Evolutionary conservation across 2,113 vertebrate genomes (phyloP).

Genomic region (Cynocephalus volans): DNA sequence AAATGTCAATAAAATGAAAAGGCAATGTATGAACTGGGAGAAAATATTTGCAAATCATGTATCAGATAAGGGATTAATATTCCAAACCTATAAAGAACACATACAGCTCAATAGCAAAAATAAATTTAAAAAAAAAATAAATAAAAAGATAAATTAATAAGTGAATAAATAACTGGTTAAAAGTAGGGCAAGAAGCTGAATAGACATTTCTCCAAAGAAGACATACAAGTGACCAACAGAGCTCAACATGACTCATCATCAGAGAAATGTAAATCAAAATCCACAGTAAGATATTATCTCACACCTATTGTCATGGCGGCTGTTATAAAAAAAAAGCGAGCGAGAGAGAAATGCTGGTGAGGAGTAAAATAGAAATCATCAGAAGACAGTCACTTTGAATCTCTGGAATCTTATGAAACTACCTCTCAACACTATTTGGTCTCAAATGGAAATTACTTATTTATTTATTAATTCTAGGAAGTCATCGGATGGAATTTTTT

Average conservation of each 20-base stretch:
- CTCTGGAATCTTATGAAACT: neutral
- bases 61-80: neutral
- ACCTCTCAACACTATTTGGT: neutral
- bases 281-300: neutral
- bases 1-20: neutral
- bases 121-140: neutral
- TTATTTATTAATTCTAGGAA: neutral
- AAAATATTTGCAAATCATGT: neutral
- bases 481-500: neutral
- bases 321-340: neutral
- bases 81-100: neutral
- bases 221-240: neutral
- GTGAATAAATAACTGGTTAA: neutral
- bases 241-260: neutral
- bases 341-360: neutral
- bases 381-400: neutral
- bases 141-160: too few species aligned
- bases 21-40: neutral
- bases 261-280: neutral
- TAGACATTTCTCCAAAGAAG: neutral
- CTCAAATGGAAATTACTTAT: neutral
- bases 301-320: neutral
- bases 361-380: neutral
- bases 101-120: neutral
- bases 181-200: neutral